Evolutionary conservation across 1,140 invertebrate species (phyloP), one percentile per base, ranked within the genome.

Genomic region (Zaprionus tsacasi): DNA sequence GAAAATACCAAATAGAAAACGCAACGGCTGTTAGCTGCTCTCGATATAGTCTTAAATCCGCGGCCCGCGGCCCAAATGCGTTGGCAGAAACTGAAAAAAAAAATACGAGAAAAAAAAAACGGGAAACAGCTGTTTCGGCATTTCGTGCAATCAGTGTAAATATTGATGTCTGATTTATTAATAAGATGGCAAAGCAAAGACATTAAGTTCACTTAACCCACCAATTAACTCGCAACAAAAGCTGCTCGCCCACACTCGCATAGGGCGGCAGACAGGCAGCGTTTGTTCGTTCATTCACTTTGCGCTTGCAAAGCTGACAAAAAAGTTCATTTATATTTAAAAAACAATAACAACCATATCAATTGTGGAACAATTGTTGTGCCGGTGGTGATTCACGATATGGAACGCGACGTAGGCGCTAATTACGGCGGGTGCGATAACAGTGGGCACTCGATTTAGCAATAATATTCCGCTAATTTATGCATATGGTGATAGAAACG

Each of bases 91-190:
- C 38, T 54, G 35, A 60, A 13, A 33, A 25, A 57, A 59, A 36
- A 3, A 30, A 3, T 4, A 6, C 1, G 21, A 21, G 21, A 21
- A 30, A 2, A 30, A 38, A 54, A 70, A 67, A 73, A 69, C 66
- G 78, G 80, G 78, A 68, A 86, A 82, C 82, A 86, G 82, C 82
- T 86, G 82, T 76, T 69, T 25, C 43, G 36, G 36, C 54, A 50
- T 73, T 58, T 27, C 33, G 30, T 36, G 48, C 30, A 61, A 82
- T 69, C 36, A 55, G 48, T 60, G 66, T 71, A 70, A 75, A 75
- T 70, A 75, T 75, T 69, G 68, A 21, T 70, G 27, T 36, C 48
- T 61, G 76, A 75, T 65, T 64, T 64, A 63, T 65, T 38, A 60
- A 70, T 48, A 59, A 63, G 43, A 65, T 77, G 65, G 43, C 63